phyloP scores from a whole-genome alignment of 2,797 vertebrate genomes.

The Pseudochaenichthys georgianus region DNA sequence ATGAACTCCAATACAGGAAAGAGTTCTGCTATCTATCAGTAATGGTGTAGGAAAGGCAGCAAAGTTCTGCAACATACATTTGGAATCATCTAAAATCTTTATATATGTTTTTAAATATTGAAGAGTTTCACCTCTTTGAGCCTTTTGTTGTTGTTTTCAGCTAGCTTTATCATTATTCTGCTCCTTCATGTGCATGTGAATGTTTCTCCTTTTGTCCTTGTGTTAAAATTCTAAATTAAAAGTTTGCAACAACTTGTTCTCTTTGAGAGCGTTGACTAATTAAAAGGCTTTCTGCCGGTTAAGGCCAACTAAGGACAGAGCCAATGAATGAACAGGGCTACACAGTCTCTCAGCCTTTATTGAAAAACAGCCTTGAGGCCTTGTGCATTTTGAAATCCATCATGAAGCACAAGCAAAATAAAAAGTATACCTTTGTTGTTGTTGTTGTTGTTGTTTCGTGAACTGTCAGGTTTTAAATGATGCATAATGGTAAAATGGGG shows the following conservation, averaged over 20 bases:
- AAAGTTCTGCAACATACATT: background rate
- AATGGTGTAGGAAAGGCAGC: background rate
- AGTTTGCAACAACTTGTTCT: constrained; percentile 17
- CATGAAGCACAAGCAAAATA: constrained; percentile 4
- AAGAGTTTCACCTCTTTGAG: background rate
- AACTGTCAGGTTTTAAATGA: constrained; percentile 11
- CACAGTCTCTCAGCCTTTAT: constrained; percentile 27
- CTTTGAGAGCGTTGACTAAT: constrained; percentile 31
- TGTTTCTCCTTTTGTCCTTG: constrained; percentile 16
- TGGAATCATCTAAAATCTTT: background rate
- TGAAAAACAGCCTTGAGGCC: constrained; percentile 26
- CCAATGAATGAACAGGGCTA: constrained; percentile 10
- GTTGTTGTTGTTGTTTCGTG: background rate
- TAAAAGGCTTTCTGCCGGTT: constrained; percentile 40
- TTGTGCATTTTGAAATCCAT: constrained; percentile 14
- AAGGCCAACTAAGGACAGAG: constrained; percentile 11
- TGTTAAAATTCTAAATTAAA: background rate
- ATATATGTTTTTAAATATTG: background rate
- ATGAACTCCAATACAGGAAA: background rate
- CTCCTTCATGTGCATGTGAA: background rate
- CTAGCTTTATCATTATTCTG: background rate
- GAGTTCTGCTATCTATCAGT: background rate
- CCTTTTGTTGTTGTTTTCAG: background rate
- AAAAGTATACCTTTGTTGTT: background rate
- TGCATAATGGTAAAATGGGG: background rate